Percentiles rank a stretch among this genome's conserved stretches.
phyloP scores from a whole-genome alignment of 2,113 vertebrate genomes.

The Egretta garzetta region DNA sequence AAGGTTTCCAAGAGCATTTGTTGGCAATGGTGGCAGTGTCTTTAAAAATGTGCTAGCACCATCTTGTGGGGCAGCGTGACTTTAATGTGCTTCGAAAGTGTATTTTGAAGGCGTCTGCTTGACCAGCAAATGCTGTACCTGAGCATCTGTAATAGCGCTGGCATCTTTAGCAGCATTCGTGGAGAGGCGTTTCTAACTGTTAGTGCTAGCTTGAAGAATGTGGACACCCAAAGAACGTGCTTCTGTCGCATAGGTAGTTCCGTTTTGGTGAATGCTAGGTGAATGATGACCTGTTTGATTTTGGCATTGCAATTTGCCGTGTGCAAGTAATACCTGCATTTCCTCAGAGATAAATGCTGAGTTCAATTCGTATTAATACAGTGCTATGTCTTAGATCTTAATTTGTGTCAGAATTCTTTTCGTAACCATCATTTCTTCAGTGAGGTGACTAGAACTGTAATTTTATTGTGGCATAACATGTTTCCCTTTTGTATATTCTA shows the following conservation, averaged over 20 bases:
- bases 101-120: background rate
- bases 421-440: background rate
- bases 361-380: background rate
- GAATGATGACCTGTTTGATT: background rate
- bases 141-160: background rate
- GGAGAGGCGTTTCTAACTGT: background rate
- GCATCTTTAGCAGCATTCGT: background rate
- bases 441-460: background rate
- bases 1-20: background rate
- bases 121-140: accelerated
- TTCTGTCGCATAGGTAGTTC: too few species aligned
- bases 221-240: accelerated
- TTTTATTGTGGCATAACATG: background rate
- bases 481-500: background rate
- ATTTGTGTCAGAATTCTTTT: background rate
- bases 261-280: background rate
- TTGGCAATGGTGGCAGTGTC: background rate
- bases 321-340: accelerated
- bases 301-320: background rate
- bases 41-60: background rate
- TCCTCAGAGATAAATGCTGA: background rate
- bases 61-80: background rate
- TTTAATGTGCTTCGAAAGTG: background rate
- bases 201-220: background rate
- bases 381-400: background rate